Base-by-base conservation (phyloP, 2,888 invertebrate genomes). In the Cryptophagus acutangulus region DNA sequence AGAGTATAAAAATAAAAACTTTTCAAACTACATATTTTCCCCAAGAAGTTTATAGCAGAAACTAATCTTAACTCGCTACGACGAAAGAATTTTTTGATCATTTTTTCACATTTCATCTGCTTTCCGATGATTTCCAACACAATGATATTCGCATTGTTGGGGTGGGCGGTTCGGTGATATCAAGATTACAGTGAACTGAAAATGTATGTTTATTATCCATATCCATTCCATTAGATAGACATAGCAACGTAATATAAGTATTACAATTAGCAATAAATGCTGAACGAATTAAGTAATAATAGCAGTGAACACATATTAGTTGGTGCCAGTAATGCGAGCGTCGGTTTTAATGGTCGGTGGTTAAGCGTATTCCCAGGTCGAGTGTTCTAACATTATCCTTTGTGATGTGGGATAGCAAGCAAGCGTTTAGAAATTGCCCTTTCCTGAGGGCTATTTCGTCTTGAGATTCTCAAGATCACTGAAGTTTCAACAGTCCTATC, bases 181-280 rank as follows among this genome's bases (percentile, higher is more conserved):
- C n/a, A n/a, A n/a, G n/a, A n/a, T 41, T 38, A 41, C 26, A 26
- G 33, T 33, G 17, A 15, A 15, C 9, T 13, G 34, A 33, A 28
- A 20, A 15, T 20, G 17, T 33, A 29, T 24, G 33, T 12, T 17
- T 17, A 13, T 17, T 28, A 40, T 35, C n/a, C n/a, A n/a, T 40
- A 40, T 40, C 34, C 33, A 28, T 40, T 33, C 15, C 28, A 35
- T 35, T 40, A 20, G 24, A 20, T n/a, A n/a, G n/a, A n/a, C 24
- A 20, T 20, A n/a, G 24, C 24, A n/a, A n/a, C n/a, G n/a, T n/a
- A n/a, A n/a, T n/a, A n/a, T n/a, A 20, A 20, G 5, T 20, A 9
- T 26, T 15, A 55, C 57, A 55, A 56, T 57, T 57, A 56, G 55
- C 53, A 47, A 52, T 55, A 56, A 57, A 56, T 51, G 51, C 45